Conservation (phyloP, 2,797 vertebrate genomes). For the Poecilia gillii region DNA sequence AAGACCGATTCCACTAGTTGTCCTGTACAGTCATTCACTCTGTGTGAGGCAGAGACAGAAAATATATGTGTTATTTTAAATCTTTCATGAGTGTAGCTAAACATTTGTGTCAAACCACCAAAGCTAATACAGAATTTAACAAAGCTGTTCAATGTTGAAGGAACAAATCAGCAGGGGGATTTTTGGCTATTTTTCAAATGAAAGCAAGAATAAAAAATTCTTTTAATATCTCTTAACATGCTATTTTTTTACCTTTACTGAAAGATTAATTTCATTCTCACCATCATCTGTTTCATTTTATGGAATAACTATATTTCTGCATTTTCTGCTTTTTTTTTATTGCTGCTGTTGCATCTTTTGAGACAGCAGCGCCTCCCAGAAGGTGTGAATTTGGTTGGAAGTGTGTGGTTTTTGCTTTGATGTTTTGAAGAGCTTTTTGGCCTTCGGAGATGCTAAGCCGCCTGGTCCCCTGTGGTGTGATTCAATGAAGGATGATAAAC, state of each 20-base stretch:
- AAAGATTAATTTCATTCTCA: background rate
- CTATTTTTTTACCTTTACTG: background rate
- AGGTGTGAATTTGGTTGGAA: constrained; percentile 39
- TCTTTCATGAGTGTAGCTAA: background rate
- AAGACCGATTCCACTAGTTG: background rate
- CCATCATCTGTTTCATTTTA: background rate
- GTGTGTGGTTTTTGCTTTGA: constrained; percentile 68
- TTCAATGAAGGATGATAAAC: constrained; percentile 61
- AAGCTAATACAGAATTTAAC: background rate
- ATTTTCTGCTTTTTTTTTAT: background rate
- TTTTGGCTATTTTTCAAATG: background rate
- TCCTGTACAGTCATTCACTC: background rate
- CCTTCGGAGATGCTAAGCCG: constrained; percentile 50
- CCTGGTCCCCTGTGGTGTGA: constrained; percentile 32
- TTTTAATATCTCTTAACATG: background rate
- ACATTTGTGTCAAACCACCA: background rate
- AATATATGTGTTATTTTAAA: background rate
- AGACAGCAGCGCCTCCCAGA: constrained; percentile 10
- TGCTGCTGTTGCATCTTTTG: constrained; percentile 23
- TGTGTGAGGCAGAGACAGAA: background rate
- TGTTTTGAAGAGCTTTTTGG: constrained; percentile 63
- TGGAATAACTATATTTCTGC: background rate
- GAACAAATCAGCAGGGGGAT: background rate
- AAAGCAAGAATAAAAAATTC: background rate
- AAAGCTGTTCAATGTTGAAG: background rate